Base-by-base conservation (phyloP, 2,888 invertebrate genomes). In the Yponomeuta cagnagella region DNA sequence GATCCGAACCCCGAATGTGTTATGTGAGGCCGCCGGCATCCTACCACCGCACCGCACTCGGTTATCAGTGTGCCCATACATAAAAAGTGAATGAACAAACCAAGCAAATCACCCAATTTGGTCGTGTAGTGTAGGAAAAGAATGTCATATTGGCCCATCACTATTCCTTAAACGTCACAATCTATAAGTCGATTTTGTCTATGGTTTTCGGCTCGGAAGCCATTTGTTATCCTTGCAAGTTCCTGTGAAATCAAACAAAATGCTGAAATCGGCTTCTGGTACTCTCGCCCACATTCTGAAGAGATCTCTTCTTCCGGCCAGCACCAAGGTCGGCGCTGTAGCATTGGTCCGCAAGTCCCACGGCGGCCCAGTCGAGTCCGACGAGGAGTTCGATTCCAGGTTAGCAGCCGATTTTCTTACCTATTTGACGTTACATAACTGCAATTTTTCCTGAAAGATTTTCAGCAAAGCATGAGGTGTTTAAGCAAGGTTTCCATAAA, bases 351-450 rank as follows among this genome's bases (percentile, higher is more conserved):
- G 91, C 71, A 81, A 80, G 73, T 71, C 86, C 52, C 93, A 94
- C 77, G 93, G 84, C 10, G 92, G 88, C 12, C 84, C 92, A 65
- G 93, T 93, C 37, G 97, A 97, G 87, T 94, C 96, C 63, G 97
- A 97, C 75, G 97, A 96, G 80, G 96, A 97, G 81, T 97, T 98
- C 87, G 97, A 98, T 87, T 89, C 93, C 77, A 94, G 95, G 90
- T 93, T 90, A 90, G 87, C 74, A 75, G 33, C 30, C 70, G 63
- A 48, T 75, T 75, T 76, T 75, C 65, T 71, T 58, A 58, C 5
- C 68, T 71, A 74, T 75, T 82, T 89, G 85, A 89, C 85, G 89
- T 93, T 93, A 93, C 93, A 91, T 93, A 90, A 90, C 85, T 84
- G 75, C 80, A 83, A 84, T 83, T 23, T 69, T 23, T 63, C 8